Evolutionary conservation across 2,797 vertebrate genomes (phyloP).

Genomic region (Chiropotes sagulatus): DNA sequence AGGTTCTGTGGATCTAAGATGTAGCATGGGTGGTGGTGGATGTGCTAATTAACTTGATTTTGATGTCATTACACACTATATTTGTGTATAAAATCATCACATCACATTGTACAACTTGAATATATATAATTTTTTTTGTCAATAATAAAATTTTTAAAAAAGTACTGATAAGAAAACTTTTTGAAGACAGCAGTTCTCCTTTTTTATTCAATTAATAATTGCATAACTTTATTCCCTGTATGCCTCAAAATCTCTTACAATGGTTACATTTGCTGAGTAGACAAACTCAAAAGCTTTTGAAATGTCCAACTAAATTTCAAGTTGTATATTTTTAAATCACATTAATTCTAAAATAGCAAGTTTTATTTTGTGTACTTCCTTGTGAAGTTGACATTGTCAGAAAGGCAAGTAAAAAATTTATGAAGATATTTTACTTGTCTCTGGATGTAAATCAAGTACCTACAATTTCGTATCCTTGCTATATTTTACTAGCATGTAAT

Average conservation of each 20-base stretch:
- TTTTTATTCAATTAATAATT: neutral
- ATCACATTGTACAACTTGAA: neutral
- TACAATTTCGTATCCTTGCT: neutral
- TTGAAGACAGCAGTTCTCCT: neutral
- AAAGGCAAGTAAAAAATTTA: neutral
- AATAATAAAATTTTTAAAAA: neutral
- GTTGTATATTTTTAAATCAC: neutral
- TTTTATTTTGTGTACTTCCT: neutral
- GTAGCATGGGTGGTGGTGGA: neutral
- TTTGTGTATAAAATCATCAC: neutral
- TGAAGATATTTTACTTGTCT: neutral
- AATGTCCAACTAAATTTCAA: neutral
- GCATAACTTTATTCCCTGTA: neutral
- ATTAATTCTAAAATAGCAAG: neutral
- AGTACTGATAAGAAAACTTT: no score
- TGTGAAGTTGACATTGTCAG: neutral
- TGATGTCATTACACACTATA: neutral
- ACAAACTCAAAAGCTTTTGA: neutral
- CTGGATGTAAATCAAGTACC: neutral
- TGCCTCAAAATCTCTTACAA: neutral
- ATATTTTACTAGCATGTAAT: neutral
- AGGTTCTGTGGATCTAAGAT: neutral
- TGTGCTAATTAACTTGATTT: neutral
- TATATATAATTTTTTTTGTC: neutral
- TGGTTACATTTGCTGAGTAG: conserved; percentile 19